Percentiles rank a stretch among this genome's conserved stretches.
Evolutionary conservation across 1,140 invertebrate species (phyloP).

Genomic region (Lethrus apterus): DNA sequence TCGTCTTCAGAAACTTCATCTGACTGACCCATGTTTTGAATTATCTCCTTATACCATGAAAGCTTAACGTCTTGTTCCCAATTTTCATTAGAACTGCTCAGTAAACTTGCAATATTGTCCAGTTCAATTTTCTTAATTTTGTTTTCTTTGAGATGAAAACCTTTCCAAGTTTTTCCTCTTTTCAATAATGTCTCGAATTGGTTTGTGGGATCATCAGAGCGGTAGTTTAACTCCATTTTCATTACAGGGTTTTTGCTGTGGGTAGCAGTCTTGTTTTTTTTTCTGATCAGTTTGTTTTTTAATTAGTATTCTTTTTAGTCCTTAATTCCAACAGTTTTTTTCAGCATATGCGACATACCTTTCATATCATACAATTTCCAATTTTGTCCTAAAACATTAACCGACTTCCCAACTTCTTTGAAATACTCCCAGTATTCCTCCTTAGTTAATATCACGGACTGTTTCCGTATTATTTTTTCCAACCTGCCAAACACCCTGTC

Average conservation of each 20-base stretch:
- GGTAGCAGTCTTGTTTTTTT: background rate
- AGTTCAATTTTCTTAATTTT: background rate
- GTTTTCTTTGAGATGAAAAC: background rate
- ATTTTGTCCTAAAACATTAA: background rate
- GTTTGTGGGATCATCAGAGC: background rate
- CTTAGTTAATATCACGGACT: conserved; percentile 1
- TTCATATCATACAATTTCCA: conserved; percentile 7
- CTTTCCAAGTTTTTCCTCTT: background rate
- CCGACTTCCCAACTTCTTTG: conserved; percentile 1
- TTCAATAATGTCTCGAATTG: background rate
- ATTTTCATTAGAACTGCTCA: too few relatives aligned
- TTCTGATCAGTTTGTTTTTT: background rate
- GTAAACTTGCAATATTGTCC: background rate
- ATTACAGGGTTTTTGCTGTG: background rate
- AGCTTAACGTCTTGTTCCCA: background rate
- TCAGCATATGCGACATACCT: background rate
- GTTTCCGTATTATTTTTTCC: conserved; percentile 3
- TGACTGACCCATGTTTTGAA: background rate
- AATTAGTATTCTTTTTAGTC: background rate
- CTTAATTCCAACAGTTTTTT: conserved; percentile 7
- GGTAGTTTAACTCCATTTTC: background rate
- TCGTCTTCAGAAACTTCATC: too few relatives aligned
- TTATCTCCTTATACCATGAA: background rate
- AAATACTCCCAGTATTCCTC: background rate
- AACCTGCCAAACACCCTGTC: conserved; percentile 6